Base-by-base conservation (phyloP, 2,113 vertebrate genomes). In the Mugil cephalus region DNA sequence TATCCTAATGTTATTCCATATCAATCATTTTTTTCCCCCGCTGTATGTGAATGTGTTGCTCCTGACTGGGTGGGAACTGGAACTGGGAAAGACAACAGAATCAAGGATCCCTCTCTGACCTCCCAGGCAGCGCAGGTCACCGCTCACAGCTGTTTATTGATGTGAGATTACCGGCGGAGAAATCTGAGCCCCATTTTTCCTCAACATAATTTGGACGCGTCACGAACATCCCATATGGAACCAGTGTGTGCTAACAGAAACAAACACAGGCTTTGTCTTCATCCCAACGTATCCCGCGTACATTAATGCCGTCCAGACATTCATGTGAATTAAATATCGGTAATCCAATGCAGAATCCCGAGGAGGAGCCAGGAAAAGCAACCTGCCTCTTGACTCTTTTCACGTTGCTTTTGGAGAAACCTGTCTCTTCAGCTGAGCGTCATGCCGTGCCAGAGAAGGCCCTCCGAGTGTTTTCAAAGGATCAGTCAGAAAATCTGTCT, bases 61-160 rank as follows among this genome's bases (percentile, higher is more conserved):
- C 46, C 46, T 69, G 40, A 17, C 40, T 42, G 77, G 78, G 56
- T 83, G 77, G 87, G 81, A 84, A 88, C 40, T 40, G 11, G 39
- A 77, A 70, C 80, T 83, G 68, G 51, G 76, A 88, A 87, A 83
- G 79, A 82, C 55, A 88, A 87, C 60, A 88, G 52, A 73, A 67
- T 52, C 40, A 40, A 67, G 65, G 58, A 50, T 77, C 34, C 48
- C 34, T 55, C 40, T 51, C 54, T 80, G 60, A 74, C 73, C 42
- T 66, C 55, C 68, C 60, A 59, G 30, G 69, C 50, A 50, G 52
- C 1, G 47, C 66, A 65, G 79, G 85, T 91, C 82, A 79, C 14
- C 4, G 21, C 76, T 35, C 40, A 74, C 74, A 54, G 74, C 87
- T 87, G 79, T 83, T 89, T 90, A 75, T 90, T 86, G 67, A 74